Percentiles rank a stretch among this genome's conserved stretches.
Evolutionary conservation across 2,797 vertebrate species (phyloP).

Genomic region (Streptopelia turtur): DNA sequence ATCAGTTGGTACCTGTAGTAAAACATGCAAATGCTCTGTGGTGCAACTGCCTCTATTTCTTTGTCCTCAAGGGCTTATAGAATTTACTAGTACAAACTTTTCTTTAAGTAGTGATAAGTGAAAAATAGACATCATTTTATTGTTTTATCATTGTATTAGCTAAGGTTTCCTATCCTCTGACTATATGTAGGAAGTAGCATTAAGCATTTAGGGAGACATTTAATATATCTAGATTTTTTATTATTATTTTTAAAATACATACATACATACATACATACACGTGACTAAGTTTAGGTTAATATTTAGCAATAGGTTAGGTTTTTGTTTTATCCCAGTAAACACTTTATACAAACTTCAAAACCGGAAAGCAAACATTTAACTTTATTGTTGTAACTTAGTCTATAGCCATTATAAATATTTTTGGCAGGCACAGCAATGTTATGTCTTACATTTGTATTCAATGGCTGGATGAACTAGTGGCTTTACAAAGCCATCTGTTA

Average conservation of each 20-base stretch:
- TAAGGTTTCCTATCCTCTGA: background rate
- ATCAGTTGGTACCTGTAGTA: background rate
- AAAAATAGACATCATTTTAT: background rate
- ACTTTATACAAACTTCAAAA: background rate
- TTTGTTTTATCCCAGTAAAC: background rate
- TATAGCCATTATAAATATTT: background rate
- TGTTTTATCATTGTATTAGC: background rate
- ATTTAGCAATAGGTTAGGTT: background rate
- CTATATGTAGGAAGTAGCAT: background rate
- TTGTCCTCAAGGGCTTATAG: background rate
- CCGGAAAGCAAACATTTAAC: background rate
- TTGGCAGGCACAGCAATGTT: background rate
- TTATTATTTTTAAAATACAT: background rate
- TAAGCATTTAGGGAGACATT: background rate
- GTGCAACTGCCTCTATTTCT: background rate
- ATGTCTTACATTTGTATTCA: background rate
- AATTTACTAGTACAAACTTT: background rate
- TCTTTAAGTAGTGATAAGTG: background rate
- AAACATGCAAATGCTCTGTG: background rate
- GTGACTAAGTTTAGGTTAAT: background rate
- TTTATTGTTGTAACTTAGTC: background rate
- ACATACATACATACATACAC: fast-evolving
- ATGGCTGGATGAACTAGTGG: background rate
- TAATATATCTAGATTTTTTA: background rate
- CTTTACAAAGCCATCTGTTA: background rate